Evolutionary conservation across 2,888 invertebrate genomes (phyloP), one percentile per base, ranked within the genome.

Genomic region (Drosophila hamatofila): DNA sequence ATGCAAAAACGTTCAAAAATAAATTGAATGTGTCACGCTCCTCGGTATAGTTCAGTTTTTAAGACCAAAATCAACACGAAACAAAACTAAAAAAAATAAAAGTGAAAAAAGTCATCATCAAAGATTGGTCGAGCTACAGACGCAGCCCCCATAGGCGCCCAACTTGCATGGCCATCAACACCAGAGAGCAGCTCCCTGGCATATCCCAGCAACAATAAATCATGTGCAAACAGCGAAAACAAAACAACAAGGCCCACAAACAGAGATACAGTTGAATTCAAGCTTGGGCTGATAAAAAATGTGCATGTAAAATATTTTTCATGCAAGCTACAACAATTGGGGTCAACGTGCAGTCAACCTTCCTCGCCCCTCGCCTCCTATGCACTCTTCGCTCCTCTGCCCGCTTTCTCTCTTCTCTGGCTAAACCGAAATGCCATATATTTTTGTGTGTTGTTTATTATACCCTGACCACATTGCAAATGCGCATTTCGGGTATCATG

Each of bases 251-350:
- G 51, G 44, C 49, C 54, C 73, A 46, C 48, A 55, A 48, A 49
- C 51, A 66, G 69, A 77, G 77, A 88, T 75, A 80, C 71, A 73
- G 80, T 88, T 78, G 61, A 86, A 78, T 83, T 83, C 75, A 66
- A 80, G 87, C 83, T 72, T 57, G 69, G 71, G 66, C 81, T 73
- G 89, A 88, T 88, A 86, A 80, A 86, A 88, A 86, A 78, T 80
- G 83, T 80, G 71, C 87, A 86, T 88, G 78, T 73, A 59, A 75
- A 83, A 88, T 88, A 86, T 83, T 68, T 83, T 63, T 59, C 63
- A 67, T 65, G 62, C 60, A 48, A 60, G 56, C 72, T 63, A 69
- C 62, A 75, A 78, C 78, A 88, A 83, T 80, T 88, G 83, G 75
- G 88, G 78, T 86, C 83, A 88, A 78, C 72, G 71, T 74, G 80